Evolutionary conservation across 1,140 invertebrate species (phyloP).

Genomic region (Charaxes varanes): DNA sequence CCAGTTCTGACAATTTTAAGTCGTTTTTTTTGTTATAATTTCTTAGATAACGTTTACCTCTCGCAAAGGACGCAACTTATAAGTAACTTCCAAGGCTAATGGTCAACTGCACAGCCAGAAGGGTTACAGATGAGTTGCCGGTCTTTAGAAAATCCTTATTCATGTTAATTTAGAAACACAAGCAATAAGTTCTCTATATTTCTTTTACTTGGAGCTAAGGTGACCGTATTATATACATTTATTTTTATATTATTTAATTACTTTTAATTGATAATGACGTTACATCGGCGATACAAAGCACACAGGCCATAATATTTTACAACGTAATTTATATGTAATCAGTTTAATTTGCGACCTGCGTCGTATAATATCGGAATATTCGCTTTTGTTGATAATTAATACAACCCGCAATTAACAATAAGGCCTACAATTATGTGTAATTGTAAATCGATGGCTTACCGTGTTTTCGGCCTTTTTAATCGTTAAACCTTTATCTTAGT

Average conservation of each 20-base stretch:
- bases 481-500: constrained; percentile 54
- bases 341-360: constrained; percentile 42
- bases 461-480: constrained; percentile 40
- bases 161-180: no score
- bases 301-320: constrained; percentile 26
- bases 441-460: constrained; percentile 66
- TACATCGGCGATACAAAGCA: constrained; percentile 2
- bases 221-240: no score
- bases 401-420: constrained; percentile 55
- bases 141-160: no score
- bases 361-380: constrained; percentile 31
- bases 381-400: constrained; percentile 62
- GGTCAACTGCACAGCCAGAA: no score
- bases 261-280: not conserved
- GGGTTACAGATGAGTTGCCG: no score
- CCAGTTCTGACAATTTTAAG: no score
- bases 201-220: no score
- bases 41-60: no score
- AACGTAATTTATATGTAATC: constrained; percentile 32
- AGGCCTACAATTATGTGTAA: constrained; percentile 58
- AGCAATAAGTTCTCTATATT: no score
- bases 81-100: no score
- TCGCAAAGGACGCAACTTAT: no score
- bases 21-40: no score
- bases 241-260: not conserved